Evolutionary conservation across 1,140 invertebrate genomes (phyloP), one percentile per base, ranked within the genome.

Genomic region (Drosophila varians): DNA sequence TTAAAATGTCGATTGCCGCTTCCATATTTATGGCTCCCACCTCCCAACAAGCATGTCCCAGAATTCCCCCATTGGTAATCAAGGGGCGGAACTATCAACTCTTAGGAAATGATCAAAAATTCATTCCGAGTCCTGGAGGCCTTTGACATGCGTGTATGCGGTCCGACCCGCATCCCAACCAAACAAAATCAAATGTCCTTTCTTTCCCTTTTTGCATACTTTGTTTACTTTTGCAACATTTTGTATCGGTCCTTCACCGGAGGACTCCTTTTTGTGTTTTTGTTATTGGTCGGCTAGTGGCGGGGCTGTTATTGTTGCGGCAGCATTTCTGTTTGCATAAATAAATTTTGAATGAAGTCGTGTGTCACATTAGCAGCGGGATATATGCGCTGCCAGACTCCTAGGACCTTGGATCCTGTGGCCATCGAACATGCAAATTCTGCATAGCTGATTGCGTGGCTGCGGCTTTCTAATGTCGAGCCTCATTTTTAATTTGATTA

Each of bases 271-370:
- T 69, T 54, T 25, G 34, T 69, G 28, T 40, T 75, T 26, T 58
- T 69, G 47, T 54, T 55, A 26, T 60, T 40, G 46, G 61, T n/a
- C n/a, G n/a, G n/a, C n/a, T n/a, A 42, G 28, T 18, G 46, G 12
- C 38, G 31, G 57, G 43, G 26, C 25, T 75, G 55, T 42, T 72
- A 53, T 57, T 78, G 57, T 57, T 65, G 70, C 21, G 49, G 28
- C 52, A 74, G 28, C 40, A 65, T 53, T 75, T 74, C 68, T 84
- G 74, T 76, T 66, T 79, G 79, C 75, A 84, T 84, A 84, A 79
- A 84, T 84, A 77, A 84, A 86, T 62, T 73, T 61, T 64, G 60
- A 84, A 79, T 73, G 72, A 84, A 84, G 65, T 84, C 79, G 69
- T 86, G 79, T 86, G 79, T 84, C 80, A 84, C 80, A 84, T 84